Base-by-base conservation (phyloP, 2,113 vertebrate species). In the Gallinago paraguaiae region DNA sequence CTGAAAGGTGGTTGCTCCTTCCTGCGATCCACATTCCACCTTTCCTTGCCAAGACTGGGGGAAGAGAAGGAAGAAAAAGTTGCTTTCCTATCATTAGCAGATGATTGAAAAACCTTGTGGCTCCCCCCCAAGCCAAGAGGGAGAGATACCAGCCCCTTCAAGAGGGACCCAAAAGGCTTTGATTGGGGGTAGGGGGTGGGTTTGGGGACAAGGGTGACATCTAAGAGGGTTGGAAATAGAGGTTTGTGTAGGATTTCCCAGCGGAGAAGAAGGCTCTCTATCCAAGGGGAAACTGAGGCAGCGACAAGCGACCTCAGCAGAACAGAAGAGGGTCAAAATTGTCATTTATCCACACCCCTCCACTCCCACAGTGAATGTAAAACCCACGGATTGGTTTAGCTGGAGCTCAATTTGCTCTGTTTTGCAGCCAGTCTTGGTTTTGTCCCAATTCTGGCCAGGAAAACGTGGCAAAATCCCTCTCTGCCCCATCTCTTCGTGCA, bases 1-100 rank as follows among this genome's bases (percentile, higher is more conserved):
- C 93, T 92, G 64, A 60, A 76, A 88, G 91, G 95, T 95, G 93
- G 56, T 69, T 94, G 94, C 92, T 84, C 86, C 80, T 93, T 82
- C 79, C 46, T 67, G 1, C 5, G 17, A 71, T 10, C 43, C 37
- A 10, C 81, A 60, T 95, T 94, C 95, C 92, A 78, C 57, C 69
- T 65, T 78, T 59, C 80, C 80, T 95, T 95, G 95, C 92, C 94
- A 95, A 95, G 80, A 65, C 9, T 0, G 1, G 71, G 77, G 37
- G 70, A 84, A 84, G 68, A 86, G 64, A 60, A 35, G 77, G 88
- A 93, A 78, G 33, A 43, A 81, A 91, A 82, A 46, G 20, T n/a
- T 68, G 43, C 72, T 95, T 93, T 96, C 80, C 91, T 87, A 23
- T 74, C 30, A 15, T 91, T 63, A 82, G 24, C 60, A 51, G 91